Conservation (phyloP, 2,113 vertebrate species). For the Eclectus roratus region DNA sequence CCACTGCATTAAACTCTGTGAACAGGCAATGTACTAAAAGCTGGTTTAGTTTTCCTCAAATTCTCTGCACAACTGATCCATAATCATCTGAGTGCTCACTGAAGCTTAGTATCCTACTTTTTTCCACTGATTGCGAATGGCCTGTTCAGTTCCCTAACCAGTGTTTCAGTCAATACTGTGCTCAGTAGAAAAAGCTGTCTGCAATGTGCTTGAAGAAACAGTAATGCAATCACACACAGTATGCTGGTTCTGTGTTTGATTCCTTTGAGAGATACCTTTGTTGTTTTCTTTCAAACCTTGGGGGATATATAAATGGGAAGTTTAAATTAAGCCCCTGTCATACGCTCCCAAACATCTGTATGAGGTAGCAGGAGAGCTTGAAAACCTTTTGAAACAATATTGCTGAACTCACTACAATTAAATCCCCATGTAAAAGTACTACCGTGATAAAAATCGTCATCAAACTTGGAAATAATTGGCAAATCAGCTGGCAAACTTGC, state of each 20-base stretch:
- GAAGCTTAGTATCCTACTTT: not conserved
- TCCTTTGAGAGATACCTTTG: not conserved
- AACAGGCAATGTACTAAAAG: not conserved
- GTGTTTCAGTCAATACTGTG: not conserved
- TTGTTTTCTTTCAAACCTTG: not conserved
- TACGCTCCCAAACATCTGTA: not conserved
- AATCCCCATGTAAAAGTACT: not conserved
- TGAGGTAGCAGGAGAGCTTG: not conserved
- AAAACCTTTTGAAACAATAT: not conserved
- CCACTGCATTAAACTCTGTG: not conserved
- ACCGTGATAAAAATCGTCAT: not conserved
- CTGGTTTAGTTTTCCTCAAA: not conserved
- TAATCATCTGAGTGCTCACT: not conserved
- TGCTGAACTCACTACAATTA: not conserved
- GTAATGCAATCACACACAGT: not conserved
- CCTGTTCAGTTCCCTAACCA: not conserved
- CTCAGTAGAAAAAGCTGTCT: conserved; percentile 4
- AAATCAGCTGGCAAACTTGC: not conserved
- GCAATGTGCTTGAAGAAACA: not conserved
- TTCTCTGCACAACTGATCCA: not conserved
- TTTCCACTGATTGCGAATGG: not conserved
- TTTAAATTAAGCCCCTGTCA: not conserved
- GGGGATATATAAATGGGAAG: not conserved
- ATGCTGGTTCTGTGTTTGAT: not conserved
- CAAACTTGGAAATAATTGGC: not conserved